Base-by-base conservation (phyloP, 1,140 invertebrate genomes). In the Brachionus rotundiformis region DNA sequence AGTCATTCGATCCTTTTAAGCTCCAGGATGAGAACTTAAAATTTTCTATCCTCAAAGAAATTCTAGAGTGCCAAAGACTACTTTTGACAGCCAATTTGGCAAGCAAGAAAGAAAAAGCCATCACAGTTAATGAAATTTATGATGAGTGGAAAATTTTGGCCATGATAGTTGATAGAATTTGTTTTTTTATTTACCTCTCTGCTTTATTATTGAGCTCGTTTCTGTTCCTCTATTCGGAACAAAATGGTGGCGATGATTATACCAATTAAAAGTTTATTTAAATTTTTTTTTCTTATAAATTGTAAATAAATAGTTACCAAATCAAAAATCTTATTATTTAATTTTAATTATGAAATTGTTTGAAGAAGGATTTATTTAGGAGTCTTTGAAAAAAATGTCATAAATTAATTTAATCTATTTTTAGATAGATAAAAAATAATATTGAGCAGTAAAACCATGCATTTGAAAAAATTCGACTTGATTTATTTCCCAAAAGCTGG, bases 131-230 rank as follows among this genome's bases (percentile, higher is more conserved):
- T 65, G 59, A 81, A 13, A 81, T 81, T 6, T 81, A 81, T 65
- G 79, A 81, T 31, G 79, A 81, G 63, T 81, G 79, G 79, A 81
- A 81, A 65, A 65, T 81, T 36, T 49, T 81, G 10, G 79, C 79
- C 10, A 63, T 81, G 54, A 49, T 81, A 41, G 54, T 81, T 33
- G 79, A 81, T 39, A 59, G 79, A 29, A 63, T 81, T 31, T 81
- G 79, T 31, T 81, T 81, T 68, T 63, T 81, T 63, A 10, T 81
- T 44, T 81, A 81, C 49, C 54, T 79, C 7, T 59, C 54, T 1
- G 76, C 76, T 33, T 41, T 79, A 16, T 59, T 79, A 59, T 19
- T 54, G 8, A 79, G 76, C 31, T 79, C 76, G 25, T 1, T 59
- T 13, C 31, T 54, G 36, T 79, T 79, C 29, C 36, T 79, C 6